phyloP scores from a whole-genome alignment of 2,113 vertebrate species.

The Zapus hudsonius region DNA sequence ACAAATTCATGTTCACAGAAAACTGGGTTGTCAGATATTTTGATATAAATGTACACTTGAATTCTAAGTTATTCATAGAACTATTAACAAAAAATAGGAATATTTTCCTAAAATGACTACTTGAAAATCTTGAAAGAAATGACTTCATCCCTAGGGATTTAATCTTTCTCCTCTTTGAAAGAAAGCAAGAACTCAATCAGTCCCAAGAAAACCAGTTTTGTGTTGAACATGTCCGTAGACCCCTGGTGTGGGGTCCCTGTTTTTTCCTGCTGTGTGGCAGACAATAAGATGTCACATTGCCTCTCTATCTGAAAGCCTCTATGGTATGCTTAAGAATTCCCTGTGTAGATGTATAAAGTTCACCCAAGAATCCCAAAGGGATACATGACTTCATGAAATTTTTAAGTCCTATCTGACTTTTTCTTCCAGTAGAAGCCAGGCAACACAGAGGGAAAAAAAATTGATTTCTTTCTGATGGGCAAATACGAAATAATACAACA shows the following conservation, averaged over 20 bases:
- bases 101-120: slow-evolving; percentile 33
- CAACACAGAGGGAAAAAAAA: slow-evolving; percentile 8
- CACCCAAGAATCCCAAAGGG: not conserved
- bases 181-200: not conserved
- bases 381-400: not conserved
- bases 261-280: not conserved
- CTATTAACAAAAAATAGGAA: slow-evolving; percentile 2
- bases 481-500: slow-evolving; percentile 4
- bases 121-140: slow-evolving; percentile 45
- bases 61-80: slow-evolving; percentile 52
- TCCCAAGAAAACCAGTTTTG: not conserved
- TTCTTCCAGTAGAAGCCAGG: not conserved
- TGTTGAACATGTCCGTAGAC: not conserved
- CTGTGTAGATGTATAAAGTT: slow-evolving; percentile 39
- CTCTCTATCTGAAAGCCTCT: slow-evolving; percentile 2
- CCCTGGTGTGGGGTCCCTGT: not conserved
- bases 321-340: slow-evolving; percentile 34
- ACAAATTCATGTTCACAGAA: slow-evolving; percentile 35
- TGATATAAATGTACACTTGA: slow-evolving; percentile 35
- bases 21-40: slow-evolving; percentile 51
- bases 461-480: slow-evolving; percentile 7
- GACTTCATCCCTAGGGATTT: not conserved
- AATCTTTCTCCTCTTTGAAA: slow-evolving; percentile 33
- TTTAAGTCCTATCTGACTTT: slow-evolving; percentile 30
- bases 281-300: slow-evolving; percentile 7